Percentiles rank a stretch among this genome's conserved stretches.
Evolutionary conservation across 2,113 vertebrate genomes (phyloP).

Genomic region (Phalacrocorax brasilianus): DNA sequence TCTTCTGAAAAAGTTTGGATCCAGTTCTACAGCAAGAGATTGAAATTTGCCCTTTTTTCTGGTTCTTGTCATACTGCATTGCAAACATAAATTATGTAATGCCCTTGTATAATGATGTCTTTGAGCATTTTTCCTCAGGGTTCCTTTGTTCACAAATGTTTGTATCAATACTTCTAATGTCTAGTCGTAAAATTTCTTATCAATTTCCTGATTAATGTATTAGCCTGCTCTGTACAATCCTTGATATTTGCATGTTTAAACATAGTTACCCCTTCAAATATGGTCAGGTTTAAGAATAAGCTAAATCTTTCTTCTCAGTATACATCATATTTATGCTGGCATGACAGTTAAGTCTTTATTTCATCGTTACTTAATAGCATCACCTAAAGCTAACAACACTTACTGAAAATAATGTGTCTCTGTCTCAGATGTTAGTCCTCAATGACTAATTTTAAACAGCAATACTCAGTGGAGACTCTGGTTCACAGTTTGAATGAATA

Average conservation of each 20-base stretch:
- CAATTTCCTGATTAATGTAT: not conserved
- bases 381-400: not conserved
- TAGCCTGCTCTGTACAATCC: not conserved
- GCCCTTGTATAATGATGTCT: not conserved
- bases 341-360: not conserved
- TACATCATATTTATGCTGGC: not conserved
- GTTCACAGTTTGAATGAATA: not conserved
- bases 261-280: not conserved
- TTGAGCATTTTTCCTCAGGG: not conserved
- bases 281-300: not conserved
- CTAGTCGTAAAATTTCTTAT: not conserved
- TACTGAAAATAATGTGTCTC: not conserved
- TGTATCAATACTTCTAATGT: not conserved
- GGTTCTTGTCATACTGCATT: not conserved
- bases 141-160: not conserved
- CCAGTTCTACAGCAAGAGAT: not conserved
- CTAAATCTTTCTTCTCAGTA: not conserved
- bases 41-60: not conserved
- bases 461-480: not conserved
- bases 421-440: not conserved
- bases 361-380: not conserved
- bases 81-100: not conserved
- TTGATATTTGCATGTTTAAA: not conserved
- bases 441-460: not conserved
- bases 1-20: not conserved